phyloP scores from a whole-genome alignment of 2,797 vertebrate species.

The Clarias platycephalus region DNA sequence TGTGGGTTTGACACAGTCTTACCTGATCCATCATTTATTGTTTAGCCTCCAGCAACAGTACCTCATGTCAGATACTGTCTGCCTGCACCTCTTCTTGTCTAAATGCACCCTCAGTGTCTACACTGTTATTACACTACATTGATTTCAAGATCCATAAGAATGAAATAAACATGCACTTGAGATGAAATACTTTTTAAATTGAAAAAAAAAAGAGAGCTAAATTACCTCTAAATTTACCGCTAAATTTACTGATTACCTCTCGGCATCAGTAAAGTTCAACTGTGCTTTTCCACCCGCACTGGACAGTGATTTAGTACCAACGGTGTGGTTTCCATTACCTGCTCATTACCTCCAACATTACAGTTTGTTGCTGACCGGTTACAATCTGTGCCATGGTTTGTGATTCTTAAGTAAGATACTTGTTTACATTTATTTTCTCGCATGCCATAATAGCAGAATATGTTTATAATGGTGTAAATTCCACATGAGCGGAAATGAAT shows the following conservation, averaged over 20 bases:
- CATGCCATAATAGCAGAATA: background rate
- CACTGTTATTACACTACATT: conserved; percentile 19
- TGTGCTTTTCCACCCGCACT: no score
- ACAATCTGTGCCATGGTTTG: background rate
- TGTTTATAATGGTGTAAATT: background rate
- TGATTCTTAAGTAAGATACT: background rate
- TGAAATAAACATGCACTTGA: background rate
- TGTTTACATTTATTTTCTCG: background rate
- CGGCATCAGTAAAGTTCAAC: background rate
- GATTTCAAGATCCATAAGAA: conserved; percentile 8
- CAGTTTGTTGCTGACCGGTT: background rate
- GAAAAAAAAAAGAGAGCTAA: background rate
- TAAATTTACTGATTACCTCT: no score
- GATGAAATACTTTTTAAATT: background rate
- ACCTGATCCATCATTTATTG: conserved; percentile 45
- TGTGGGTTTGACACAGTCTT: conserved; percentile 16
- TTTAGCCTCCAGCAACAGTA: conserved; percentile 47
- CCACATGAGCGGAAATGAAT: background rate
- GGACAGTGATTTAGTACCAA: background rate
- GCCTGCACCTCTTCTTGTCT: conserved; percentile 39
- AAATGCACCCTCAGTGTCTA: background rate
- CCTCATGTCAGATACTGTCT: conserved; percentile 63
- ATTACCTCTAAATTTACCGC: no score
- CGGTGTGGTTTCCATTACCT: background rate
- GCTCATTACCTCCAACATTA: background rate